These are phyloP conservation scores for Pampus argenteus DNA, from an alignment of 2,797 vertebrate species.

Conservation along the genomic window DNA sequence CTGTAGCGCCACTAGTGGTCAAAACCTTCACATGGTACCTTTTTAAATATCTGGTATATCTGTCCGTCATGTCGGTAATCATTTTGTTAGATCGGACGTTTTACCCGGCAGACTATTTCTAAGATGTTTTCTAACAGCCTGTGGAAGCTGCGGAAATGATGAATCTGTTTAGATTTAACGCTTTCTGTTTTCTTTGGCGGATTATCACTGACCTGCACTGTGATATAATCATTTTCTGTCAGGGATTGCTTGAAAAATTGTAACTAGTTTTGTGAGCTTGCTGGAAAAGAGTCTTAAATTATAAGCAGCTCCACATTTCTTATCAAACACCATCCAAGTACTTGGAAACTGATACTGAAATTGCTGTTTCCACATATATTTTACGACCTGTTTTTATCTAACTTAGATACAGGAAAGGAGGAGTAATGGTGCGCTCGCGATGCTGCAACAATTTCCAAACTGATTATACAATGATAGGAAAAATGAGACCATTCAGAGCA, in stretches of 20 bases:
- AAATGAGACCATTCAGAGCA: neutral
- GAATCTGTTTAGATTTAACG: conserved; percentile 8
- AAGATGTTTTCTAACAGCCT: conserved; percentile 3
- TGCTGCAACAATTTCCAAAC: neutral
- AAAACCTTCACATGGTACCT: neutral
- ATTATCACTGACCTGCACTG: conserved; percentile 22
- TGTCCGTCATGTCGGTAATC: neutral
- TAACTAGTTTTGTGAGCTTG: conserved; percentile 39
- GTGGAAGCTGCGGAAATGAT: conserved; percentile 9
- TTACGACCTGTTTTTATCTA: conserved; percentile 29
- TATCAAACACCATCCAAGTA: conserved; percentile 44
- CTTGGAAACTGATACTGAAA: conserved; percentile 48
- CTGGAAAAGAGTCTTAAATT: conserved; percentile 33
- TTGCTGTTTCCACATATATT: conserved; percentile 24
- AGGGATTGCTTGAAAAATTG: conserved; percentile 46
- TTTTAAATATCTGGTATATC: neutral
- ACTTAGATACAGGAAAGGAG: neutral
- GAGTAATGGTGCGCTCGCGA: neutral
- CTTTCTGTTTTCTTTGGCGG: conserved; percentile 36
- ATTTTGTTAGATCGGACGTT: neutral
- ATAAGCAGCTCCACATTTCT: conserved; percentile 3
- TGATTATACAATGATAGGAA: conserved; percentile 3
- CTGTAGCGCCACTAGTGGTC: neutral
- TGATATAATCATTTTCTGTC: conserved; percentile 6
- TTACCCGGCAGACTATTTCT: neutral